Conservation (phyloP, 2,888 invertebrate species). For the Cosmia pyralina region DNA sequence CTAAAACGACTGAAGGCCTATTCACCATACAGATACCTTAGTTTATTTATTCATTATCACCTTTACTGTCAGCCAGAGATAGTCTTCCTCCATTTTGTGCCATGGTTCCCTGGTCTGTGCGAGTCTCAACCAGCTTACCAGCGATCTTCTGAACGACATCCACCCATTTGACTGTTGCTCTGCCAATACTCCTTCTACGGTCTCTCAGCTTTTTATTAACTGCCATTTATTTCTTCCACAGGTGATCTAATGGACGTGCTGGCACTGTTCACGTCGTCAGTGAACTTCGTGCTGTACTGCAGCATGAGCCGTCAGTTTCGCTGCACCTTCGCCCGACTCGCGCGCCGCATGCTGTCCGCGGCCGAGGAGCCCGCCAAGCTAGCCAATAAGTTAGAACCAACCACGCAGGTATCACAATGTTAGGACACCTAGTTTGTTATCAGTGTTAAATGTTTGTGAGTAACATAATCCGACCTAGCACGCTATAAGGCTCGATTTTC, state of each 20-base stretch:
- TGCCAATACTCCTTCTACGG: neutral
- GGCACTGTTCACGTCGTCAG: slow-evolving; percentile 96
- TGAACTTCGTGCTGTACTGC: slow-evolving; percentile 97
- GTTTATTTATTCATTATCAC: neutral
- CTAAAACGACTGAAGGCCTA: no score
- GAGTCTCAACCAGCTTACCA: neutral
- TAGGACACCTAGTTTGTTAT: slow-evolving; percentile 56
- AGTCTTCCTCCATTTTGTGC: neutral
- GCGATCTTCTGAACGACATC: neutral
- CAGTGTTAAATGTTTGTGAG: slow-evolving; percentile 40
- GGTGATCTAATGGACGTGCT: slow-evolving; percentile 97
- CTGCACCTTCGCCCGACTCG: slow-evolving; percentile 94
- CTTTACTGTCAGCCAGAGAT: no score
- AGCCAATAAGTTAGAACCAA: slow-evolving; percentile 83
- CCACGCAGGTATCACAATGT: slow-evolving; percentile 83
- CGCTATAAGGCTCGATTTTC: neutral
- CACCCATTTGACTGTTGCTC: neutral
- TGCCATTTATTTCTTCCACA: slow-evolving; percentile 68
- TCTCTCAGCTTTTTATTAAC: neutral
- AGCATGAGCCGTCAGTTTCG: slow-evolving; percentile 98
- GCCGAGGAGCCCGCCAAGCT: slow-evolving; percentile 84
- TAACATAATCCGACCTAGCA: no score
- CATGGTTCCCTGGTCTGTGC: neutral
- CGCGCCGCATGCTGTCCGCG: slow-evolving; percentile 87
- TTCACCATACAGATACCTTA: no score